Base-by-base conservation (phyloP, 1,140 invertebrate genomes). In the Musca domestica region DNA sequence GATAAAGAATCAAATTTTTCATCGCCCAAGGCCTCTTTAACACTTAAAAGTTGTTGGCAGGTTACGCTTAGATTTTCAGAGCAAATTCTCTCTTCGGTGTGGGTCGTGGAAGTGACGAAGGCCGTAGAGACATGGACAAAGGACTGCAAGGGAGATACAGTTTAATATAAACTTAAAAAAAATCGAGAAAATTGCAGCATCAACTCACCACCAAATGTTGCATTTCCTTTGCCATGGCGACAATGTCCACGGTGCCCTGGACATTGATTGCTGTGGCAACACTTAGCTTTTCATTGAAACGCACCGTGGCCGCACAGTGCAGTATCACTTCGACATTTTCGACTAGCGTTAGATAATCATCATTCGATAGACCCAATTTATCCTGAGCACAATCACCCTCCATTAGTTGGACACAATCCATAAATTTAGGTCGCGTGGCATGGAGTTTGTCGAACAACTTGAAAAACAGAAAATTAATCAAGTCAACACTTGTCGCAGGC, bases 271-370 rank as follows among this genome's bases (percentile, higher is more conserved):
- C 82, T 2, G 88, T 76, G 0, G 88, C 86, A 3, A 83, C 73
- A 74, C 88, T 88, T 19, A 95, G 82, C 0, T 88, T 87, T 76
- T 95, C 94, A 70, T 92, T 89, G 81, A 95, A 95, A 83, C 74
- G 69, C 15, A 96, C 87, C 1, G 92, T 94, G 0, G 95, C 95
- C 0, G 95, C 95, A 3, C 86, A 88, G 73, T 96, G 94, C 74
- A 96, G 89, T 1, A 96, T 88, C 14, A 95, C 78, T 27, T 88
- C 73, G 7, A 92, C 86, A 65, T 87, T 51, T 0, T 70, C 61
- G 6, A 30, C 10, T 41, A 78, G 48, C 17, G 76, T 14, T 56
- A 67, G 46, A 0, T 71, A 69, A n/a, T 93, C 88, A 30, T 85
- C 78, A 2, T 85, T 75, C 34, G 81, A 86, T 0, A 96, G 82